Evolutionary conservation across 2,888 invertebrate genomes (phyloP).

Genomic region (Brenthis hecate): DNA sequence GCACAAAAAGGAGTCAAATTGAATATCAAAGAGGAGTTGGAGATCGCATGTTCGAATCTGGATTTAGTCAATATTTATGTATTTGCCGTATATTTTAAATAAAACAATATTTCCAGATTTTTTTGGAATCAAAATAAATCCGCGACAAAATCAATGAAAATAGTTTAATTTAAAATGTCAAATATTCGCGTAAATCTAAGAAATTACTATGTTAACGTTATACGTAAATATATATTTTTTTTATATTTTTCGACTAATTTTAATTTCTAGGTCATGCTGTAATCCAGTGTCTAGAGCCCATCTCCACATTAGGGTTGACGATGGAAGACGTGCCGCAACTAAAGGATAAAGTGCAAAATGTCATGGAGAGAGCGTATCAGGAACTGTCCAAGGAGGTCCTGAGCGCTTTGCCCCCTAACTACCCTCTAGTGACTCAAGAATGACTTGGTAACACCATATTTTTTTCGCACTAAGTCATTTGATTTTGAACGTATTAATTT

Average conservation of each 20-base stretch:
- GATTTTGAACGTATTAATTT: too few species aligned
- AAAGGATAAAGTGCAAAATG: conserved; percentile 68
- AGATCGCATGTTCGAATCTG: too few species aligned
- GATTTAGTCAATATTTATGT: too few species aligned
- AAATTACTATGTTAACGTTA: background rate
- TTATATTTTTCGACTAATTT: background rate
- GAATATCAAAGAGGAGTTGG: too few species aligned
- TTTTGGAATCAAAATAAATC: too few species aligned
- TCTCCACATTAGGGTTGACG: conserved; percentile 75
- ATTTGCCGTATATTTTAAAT: too few species aligned
- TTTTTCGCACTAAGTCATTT: too few species aligned
- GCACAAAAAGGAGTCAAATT: too few species aligned
- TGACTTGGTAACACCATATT: conserved; percentile 3
- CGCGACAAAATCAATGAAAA: too few species aligned
- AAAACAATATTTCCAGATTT: too few species aligned
- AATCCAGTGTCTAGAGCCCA: conserved; percentile 79
- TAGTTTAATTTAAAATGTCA: too few species aligned
- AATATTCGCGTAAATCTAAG: background rate
- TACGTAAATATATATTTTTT: background rate
- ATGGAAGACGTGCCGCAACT: conserved; percentile 77
- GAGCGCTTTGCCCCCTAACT: conserved; percentile 70
- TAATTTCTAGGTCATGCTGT: conserved; percentile 76
- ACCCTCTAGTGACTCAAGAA: conserved; percentile 69
- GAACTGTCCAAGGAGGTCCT: conserved; percentile 77
- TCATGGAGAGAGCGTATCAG: conserved; percentile 77